A percentile compares a stretch with the other conserved stretches of the same genome.
These are phyloP conservation scores for Scatophagus argus DNA, from an alignment of 2,113 vertebrate species.

Conservation along the genomic window DNA sequence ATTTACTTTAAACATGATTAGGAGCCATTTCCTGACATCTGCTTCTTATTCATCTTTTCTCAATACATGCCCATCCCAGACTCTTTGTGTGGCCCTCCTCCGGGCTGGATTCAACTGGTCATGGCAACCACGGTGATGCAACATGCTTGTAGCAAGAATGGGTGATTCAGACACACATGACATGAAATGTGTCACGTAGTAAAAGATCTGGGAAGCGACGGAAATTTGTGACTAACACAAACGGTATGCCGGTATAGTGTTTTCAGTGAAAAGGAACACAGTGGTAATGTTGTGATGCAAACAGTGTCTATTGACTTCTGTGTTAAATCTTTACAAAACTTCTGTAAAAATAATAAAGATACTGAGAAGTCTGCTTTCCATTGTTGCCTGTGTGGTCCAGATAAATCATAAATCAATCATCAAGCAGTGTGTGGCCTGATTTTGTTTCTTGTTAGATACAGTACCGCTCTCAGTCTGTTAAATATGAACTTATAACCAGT, in stretches of 20 bases:
- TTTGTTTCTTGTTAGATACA: not conserved
- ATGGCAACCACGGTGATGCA: conserved; percentile 61
- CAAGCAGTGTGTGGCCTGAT: not conserved
- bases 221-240: not conserved
- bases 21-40: conserved; percentile 2
- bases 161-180: conserved; percentile 77
- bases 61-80: conserved; percentile 13
- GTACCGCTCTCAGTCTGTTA: not conserved
- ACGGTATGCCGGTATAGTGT: not conserved
- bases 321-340: conserved; percentile 15
- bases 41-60: not conserved
- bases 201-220: conserved; percentile 15
- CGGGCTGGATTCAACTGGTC: conserved; percentile 30
- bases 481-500: not conserved
- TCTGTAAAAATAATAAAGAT: not conserved
- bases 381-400: not conserved
- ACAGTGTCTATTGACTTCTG: not conserved
- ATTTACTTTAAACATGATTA: not conserved
- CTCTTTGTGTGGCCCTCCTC: conserved; percentile 8
- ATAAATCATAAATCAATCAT: conserved; percentile 42
- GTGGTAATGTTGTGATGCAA: not conserved
- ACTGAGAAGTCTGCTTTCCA: conserved; percentile 7
- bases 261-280: not conserved
- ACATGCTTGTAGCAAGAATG: conserved; percentile 40
- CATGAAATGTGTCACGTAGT: conserved; percentile 58